phyloP scores from a whole-genome alignment of 1,140 invertebrate species.

The Drosophila cardini region DNA sequence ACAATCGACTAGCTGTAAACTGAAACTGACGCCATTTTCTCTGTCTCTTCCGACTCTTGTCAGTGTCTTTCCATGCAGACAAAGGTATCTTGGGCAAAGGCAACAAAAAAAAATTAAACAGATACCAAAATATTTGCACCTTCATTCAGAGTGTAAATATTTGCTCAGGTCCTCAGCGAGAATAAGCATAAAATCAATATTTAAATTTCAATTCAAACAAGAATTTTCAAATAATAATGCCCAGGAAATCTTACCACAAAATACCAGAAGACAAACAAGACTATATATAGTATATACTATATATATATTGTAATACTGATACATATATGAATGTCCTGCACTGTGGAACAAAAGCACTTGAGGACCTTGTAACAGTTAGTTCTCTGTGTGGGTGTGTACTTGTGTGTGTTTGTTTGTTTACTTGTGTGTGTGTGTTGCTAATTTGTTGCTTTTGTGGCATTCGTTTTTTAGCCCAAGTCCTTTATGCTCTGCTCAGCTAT shows the following conservation, averaged over 20 bases:
- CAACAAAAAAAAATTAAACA: slow-evolving; percentile 9
- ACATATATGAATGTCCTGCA: slow-evolving; percentile 31
- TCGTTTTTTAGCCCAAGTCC: slow-evolving; percentile 48
- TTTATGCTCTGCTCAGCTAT: slow-evolving; percentile 34
- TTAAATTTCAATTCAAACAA: slow-evolving; percentile 62
- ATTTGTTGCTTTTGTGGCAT: slow-evolving; percentile 65
- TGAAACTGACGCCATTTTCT: slow-evolving; percentile 12
- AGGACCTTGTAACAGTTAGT: slow-evolving; percentile 66
- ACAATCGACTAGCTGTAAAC: slow-evolving; percentile 6
- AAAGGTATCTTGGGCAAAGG: slow-evolving; percentile 46
- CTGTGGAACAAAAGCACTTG: slow-evolving; percentile 65
- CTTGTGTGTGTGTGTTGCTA: slow-evolving; percentile 55
- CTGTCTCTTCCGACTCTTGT: neutral
- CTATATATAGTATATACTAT: neutral
- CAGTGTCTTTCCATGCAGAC: slow-evolving; percentile 23
- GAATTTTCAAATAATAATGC: slow-evolving; percentile 42
- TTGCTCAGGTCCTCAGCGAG: slow-evolving; percentile 33
- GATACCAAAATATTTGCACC: slow-evolving; percentile 56
- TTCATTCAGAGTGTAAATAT: slow-evolving; percentile 56
- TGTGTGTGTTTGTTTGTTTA: slow-evolving; percentile 8
- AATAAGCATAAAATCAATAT: slow-evolving; percentile 65
- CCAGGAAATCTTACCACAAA: slow-evolving; percentile 20
- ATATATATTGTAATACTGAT: slow-evolving; percentile 8
- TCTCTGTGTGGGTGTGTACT: neutral
- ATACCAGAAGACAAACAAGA: neutral